These are phyloP conservation scores for Carassius carassius DNA, from an alignment of 2,113 vertebrate genomes.

Conservation along the genomic window DNA sequence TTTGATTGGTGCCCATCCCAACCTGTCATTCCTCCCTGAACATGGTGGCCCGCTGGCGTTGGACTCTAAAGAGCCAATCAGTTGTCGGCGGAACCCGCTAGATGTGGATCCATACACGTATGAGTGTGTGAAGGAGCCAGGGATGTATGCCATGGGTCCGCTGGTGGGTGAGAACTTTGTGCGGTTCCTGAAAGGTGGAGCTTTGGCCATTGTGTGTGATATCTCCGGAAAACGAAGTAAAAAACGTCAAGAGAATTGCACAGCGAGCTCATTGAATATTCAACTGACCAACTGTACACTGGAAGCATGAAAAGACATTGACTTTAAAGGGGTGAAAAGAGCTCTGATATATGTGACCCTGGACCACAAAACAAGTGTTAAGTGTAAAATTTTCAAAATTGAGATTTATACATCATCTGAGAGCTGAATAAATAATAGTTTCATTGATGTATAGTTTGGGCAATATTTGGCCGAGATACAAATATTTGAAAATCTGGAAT, in stretches of 20 bases:
- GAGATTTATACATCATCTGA: too few species aligned
- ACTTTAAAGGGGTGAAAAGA: not conserved
- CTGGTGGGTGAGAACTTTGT: constrained; percentile 83
- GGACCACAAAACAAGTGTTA: too few species aligned
- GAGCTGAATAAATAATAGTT: too few species aligned
- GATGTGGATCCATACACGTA: constrained; percentile 76
- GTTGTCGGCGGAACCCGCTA: constrained; percentile 76
- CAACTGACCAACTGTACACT: not conserved
- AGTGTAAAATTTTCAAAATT: too few species aligned
- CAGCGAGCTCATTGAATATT: not conserved
- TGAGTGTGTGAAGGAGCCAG: constrained; percentile 60
- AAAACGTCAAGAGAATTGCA: not conserved
- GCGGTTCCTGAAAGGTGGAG: constrained; percentile 79
- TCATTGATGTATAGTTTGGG: too few species aligned
- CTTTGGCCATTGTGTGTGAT: constrained; percentile 73
- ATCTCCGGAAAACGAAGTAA: constrained; percentile 61
- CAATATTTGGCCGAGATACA: too few species aligned
- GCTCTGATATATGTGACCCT: not conserved
- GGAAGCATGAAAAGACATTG: not conserved
- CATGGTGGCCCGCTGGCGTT: constrained; percentile 63
- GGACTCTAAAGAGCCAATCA: constrained; percentile 63
- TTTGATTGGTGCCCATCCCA: constrained; percentile 77
- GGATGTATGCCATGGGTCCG: constrained; percentile 80
- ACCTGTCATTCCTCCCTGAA: constrained; percentile 73
- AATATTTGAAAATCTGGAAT: too few species aligned